Evolutionary conservation across 2,888 invertebrate genomes (phyloP).

Genomic region (Arge pagana): DNA sequence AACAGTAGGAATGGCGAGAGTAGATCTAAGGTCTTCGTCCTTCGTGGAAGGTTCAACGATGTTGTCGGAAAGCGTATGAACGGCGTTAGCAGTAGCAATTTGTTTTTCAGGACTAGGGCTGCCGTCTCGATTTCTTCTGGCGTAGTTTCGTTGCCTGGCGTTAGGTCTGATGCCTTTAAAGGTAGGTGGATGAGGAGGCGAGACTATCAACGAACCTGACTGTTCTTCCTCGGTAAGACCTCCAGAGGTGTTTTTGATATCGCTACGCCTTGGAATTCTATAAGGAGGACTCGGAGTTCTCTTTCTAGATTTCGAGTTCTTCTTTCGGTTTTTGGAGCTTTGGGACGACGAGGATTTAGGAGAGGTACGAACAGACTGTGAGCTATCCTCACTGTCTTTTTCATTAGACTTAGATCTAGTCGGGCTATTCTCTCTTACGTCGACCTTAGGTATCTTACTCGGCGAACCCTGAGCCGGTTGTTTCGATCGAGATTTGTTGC

Average conservation of each 20-base stretch:
- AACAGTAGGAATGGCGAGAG: slow-evolving; percentile 38
- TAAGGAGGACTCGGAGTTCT: slow-evolving; percentile 51
- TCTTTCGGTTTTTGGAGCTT: slow-evolving; percentile 55
- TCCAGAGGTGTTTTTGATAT: slow-evolving; percentile 41
- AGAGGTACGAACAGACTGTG: slow-evolving; percentile 32
- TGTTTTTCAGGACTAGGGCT: slow-evolving; percentile 63
- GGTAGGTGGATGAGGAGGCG: slow-evolving; percentile 52
- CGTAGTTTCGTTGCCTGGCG: slow-evolving; percentile 64
- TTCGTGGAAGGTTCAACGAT: slow-evolving; percentile 47
- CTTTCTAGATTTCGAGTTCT: slow-evolving; percentile 47
- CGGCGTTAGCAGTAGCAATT: slow-evolving; percentile 25
- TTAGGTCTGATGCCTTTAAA: slow-evolving; percentile 53
- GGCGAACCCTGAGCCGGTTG: slow-evolving; percentile 43
- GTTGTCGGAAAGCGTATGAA: slow-evolving; percentile 35
- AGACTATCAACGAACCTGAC: slow-evolving; percentile 54
- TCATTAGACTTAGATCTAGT: slow-evolving; percentile 51
- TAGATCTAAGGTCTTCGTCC: slow-evolving; percentile 53
- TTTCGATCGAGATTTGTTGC: slow-evolving; percentile 51
- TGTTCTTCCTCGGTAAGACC: slow-evolving; percentile 55
- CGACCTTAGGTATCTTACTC: slow-evolving; percentile 47
- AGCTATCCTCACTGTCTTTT: slow-evolving; percentile 42
- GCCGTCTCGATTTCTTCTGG: slow-evolving; percentile 67
- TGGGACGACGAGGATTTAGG: slow-evolving; percentile 57
- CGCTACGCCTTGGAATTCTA: slow-evolving; percentile 52
- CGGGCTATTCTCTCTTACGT: slow-evolving; percentile 47